Base-by-base conservation (phyloP, 2,888 invertebrate species). In the Cerastis rubricosa region DNA sequence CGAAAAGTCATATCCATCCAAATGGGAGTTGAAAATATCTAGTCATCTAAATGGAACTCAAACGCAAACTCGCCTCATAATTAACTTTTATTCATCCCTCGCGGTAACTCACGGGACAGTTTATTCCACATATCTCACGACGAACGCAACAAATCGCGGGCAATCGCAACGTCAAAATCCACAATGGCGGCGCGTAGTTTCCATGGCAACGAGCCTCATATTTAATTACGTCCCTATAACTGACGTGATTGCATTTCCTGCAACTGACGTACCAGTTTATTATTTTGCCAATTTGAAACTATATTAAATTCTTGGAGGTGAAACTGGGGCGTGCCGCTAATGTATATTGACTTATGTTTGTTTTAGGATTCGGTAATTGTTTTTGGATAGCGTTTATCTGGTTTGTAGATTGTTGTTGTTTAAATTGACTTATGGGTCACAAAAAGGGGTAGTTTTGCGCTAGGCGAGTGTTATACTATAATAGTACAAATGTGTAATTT, bases 171-270 rank as follows among this genome's bases (percentile, higher is more conserved):
- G 73, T 83, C 79, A 87, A 81, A 85, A 86, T 89, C 88, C 88
- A 90, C 89, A 90, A 90, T 90, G 90, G 76, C 85, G 86, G 76
- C 86, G 86, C 87, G 77, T 78, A 80, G 83, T 80, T 89, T 89
- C 89, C 88, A 87, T 89, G 89, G 89, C 91, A 92, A 90, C 90
- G 88, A 91, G 92, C 90, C 93, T 93, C 93, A 94, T 92, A 94
- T 95, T 96, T 95, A 95, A 96, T 96, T 95, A 95, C 92, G 88
- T 75, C 88, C 93, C 92, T 92, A 93, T 93, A 94, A 93, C 93
- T 92, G 94, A 91, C 93, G 92, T 95, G 94, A 96, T 96, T 96
- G 95, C 95, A 93, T 95, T 95, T 94, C 94, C 95, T 95, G 94
- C 93, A 92, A 90, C 91, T 95, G 95, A 95, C 95, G 93, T 93